phyloP scores from a whole-genome alignment of 92 coral and sea anemone species.

The Actinostola sp. region DNA sequence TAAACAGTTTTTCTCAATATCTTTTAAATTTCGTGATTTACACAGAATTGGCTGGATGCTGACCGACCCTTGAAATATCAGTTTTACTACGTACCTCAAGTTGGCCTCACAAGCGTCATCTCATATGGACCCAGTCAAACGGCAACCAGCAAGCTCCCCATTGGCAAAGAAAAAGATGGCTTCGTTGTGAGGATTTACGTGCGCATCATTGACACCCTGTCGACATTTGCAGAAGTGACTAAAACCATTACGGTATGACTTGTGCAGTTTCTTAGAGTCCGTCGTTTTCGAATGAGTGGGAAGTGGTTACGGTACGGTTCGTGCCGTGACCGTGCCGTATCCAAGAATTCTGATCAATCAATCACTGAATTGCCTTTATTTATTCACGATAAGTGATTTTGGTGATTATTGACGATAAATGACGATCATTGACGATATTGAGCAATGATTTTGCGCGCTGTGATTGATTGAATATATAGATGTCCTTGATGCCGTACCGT shows the following conservation, averaged over 20 bases:
- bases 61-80: slow-evolving; percentile 65
- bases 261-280: no score
- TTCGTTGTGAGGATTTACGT: slow-evolving; percentile 26
- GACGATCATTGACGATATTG: no score
- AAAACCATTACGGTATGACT: slow-evolving; percentile 43
- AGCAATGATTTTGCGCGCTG: no score
- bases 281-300: no score
- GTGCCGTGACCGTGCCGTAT: no score
- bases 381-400: no score
- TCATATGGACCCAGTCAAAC: slow-evolving; percentile 53
- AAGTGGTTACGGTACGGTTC: no score
- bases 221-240: slow-evolving; percentile 23
- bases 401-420: no score
- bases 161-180: slow-evolving; percentile 37
- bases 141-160: slow-evolving; percentile 62
- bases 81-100: slow-evolving; percentile 64
- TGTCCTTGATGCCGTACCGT: no score
- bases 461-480: no score
- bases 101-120: slow-evolving; percentile 70
- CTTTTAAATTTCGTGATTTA: background rate
- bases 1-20: background rate
- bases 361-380: background rate
- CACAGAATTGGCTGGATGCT: slow-evolving; percentile 36
- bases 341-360: no score
- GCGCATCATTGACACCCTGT: slow-evolving; percentile 60